These are phyloP conservation scores for Agelastica alni DNA, from an alignment of 2,888 invertebrate genomes.

Conservation along the genomic window DNA sequence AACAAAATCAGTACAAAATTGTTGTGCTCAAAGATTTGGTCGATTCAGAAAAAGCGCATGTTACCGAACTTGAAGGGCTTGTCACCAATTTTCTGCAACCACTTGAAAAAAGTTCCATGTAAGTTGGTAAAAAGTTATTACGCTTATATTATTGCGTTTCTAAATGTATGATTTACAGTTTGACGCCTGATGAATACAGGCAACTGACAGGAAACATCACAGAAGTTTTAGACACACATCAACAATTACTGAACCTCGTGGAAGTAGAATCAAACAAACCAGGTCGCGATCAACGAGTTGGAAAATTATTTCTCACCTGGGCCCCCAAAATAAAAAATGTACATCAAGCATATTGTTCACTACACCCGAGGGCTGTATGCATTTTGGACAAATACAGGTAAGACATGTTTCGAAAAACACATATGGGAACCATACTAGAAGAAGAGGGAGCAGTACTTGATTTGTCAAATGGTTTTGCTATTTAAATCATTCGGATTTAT, in stretches of 20 bases:
- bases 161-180: conserved; percentile 58
- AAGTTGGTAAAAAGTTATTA: too few species aligned
- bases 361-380: conserved; percentile 93
- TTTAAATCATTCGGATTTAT: too few species aligned
- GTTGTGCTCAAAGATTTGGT: conserved; percentile 88
- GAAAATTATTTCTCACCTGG: conserved; percentile 86
- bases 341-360: conserved; percentile 86
- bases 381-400: conserved; percentile 92
- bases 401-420: conserved; percentile 45
- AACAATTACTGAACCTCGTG: conserved; percentile 75
- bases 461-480: too few species aligned
- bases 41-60: conserved; percentile 90
- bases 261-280: conserved; percentile 78
- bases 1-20: conserved; percentile 76
- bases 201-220: conserved; percentile 87
- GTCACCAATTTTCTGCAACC: conserved; percentile 85
- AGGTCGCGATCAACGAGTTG: conserved; percentile 81
- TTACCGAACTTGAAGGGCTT: conserved; percentile 84
- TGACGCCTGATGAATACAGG: conserved; percentile 82
- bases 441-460: too few species aligned
- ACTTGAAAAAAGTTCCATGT: conserved; percentile 86
- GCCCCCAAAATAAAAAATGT: conserved; percentile 82
- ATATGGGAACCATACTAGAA: too few species aligned
- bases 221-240: conserved; percentile 85
- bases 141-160: too few species aligned